phyloP scores from a whole-genome alignment of 2,113 vertebrate genomes.

The Phodopus roborovskii region DNA sequence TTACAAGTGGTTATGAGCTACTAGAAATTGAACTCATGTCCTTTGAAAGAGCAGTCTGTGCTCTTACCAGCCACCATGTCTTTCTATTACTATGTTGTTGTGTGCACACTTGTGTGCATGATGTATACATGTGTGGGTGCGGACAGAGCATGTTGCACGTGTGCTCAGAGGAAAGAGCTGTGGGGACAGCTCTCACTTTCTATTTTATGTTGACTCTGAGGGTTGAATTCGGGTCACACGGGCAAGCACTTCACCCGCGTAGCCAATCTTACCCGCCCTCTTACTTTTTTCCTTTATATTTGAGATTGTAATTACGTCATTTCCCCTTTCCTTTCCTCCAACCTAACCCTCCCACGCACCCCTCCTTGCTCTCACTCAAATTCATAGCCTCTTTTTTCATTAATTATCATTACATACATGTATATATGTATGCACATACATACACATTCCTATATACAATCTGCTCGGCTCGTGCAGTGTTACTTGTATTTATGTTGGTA shows the following conservation, averaged over 20 bases:
- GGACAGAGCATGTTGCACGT: no score
- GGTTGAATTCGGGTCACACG: neutral
- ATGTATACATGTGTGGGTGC: no score
- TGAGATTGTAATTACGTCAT: neutral
- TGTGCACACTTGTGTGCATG: neutral
- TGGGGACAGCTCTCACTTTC: neutral
- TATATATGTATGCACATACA: neutral
- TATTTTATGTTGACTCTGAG: neutral
- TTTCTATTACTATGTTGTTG: neutral
- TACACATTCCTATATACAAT: neutral
- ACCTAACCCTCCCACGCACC: neutral
- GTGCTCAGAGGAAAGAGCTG: neutral
- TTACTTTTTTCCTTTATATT: neutral
- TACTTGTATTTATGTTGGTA: neutral
- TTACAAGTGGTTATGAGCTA: neutral
- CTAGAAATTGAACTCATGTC: neutral
- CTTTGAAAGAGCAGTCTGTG: neutral
- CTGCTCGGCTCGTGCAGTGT: neutral
- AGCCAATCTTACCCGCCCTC: neutral
- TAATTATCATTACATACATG: no score
- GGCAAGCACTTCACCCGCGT: neutral
- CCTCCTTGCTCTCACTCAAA: neutral
- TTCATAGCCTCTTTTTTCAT: neutral
- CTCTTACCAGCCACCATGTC: neutral
- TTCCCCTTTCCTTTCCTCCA: neutral